These are phyloP conservation scores for Caenorhabditis inopinata DNA, from an alignment of 1,140 invertebrate species.

Conservation along the genomic window DNA sequence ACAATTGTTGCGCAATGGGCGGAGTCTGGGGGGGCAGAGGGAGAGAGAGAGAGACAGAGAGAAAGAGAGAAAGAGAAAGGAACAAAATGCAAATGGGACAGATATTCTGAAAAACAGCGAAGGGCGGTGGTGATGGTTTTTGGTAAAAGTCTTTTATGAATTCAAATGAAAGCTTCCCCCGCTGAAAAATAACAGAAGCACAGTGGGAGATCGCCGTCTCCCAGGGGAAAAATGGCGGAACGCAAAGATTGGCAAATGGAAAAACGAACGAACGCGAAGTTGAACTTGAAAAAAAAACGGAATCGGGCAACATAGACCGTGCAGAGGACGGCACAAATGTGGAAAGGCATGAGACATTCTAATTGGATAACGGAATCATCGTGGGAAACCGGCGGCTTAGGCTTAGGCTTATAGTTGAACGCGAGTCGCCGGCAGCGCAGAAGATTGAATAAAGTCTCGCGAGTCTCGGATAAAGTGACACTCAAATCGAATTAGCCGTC, in stretches of 20 bases:
- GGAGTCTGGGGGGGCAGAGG: too few relatives aligned
- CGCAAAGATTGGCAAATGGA: neutral
- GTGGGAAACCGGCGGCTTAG: neutral
- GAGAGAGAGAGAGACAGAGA: too few relatives aligned
- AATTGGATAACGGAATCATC: neutral
- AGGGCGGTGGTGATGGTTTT: neutral
- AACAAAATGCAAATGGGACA: slow-evolving; percentile 10
- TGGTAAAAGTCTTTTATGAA: too few relatives aligned
- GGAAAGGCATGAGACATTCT: neutral
- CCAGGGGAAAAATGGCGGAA: neutral
- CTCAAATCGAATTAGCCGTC: too few relatives aligned
- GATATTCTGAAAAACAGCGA: neutral
- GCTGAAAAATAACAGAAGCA: too few relatives aligned
- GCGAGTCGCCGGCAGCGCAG: too few relatives aligned
- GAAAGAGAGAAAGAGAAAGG: neutral
- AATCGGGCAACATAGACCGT: too few relatives aligned
- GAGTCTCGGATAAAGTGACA: too few relatives aligned
- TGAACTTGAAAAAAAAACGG: neutral
- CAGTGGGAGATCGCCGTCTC: neutral
- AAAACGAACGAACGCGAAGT: neutral
- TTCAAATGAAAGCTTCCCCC: too few relatives aligned
- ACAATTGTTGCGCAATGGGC: neutral
- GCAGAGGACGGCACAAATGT: neutral
- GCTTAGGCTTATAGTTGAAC: too few relatives aligned
- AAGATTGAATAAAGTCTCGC: too few relatives aligned